Evolutionary conservation across 2,888 invertebrate genomes (phyloP), one percentile per base, ranked within the genome.

Genomic region (Mongoloraphidia duomilia): DNA sequence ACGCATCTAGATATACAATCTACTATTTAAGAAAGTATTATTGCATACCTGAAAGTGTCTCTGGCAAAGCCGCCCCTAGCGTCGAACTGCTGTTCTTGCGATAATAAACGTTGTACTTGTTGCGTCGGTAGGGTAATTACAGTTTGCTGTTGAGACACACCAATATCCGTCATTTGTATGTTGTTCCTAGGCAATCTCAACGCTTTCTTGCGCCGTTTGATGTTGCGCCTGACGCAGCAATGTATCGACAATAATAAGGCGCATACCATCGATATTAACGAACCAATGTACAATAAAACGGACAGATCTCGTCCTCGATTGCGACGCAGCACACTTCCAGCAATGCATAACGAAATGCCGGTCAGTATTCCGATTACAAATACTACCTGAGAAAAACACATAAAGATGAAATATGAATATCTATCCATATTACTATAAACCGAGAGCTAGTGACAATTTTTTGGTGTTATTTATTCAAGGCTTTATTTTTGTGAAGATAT

Each of bases 291-390:
- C 46, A 80, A 76, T 59, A 81, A 67, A 41, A 80, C 80, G 56
- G 78, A 76, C 26, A 80, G 70, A 61, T 80, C 80, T 49, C 77
- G 73, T 58, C 77, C 77, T n/a, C 77, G 74, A 52, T 76, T 77
- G 55, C 76, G 72, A 53, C 78, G 68, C 51, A 81, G 61, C 11
- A 80, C 77, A 57, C 76, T 72, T 34, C 80, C 80, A 51, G 80
- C 80, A 57, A 80, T 77, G 55, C 77, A 77, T 54, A 81, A 64
- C 38, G 79, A 79, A 54, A 79, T 73, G 49, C 80, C 81, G 41
- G 78, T 77, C 55, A 80, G 64, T 58, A 80, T 76, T 42, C 80
- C 79, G 59, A 79, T 77, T 49, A 78, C 77, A 68, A 80, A 80
- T 59, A 79, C 74, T 55, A 80, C 75, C 79, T 80, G 67, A 50